phyloP scores from a whole-genome alignment of 2,797 vertebrate genomes.

The Coregonus ussuriensis region DNA sequence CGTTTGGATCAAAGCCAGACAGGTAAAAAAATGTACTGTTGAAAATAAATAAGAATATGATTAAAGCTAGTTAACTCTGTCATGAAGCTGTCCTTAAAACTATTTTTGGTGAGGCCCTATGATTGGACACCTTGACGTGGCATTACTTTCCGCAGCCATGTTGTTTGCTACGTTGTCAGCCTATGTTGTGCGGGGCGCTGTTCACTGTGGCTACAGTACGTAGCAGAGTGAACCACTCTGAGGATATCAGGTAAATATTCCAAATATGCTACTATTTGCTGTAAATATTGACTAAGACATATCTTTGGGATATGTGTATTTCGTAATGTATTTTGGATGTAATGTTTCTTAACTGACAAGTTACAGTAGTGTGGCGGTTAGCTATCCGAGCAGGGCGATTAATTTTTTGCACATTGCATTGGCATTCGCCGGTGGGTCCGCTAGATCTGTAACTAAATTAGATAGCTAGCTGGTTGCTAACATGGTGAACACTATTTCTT shows the following conservation, averaged over 20 bases:
- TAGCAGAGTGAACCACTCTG: neutral
- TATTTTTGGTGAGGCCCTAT: neutral
- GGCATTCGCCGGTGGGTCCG: neutral
- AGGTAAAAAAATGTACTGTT: too few species aligned
- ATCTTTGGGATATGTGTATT: neutral
- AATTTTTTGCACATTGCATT: neutral
- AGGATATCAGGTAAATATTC: constrained; percentile 13
- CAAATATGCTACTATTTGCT: neutral
- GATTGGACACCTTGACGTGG: constrained; percentile 46
- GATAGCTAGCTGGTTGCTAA: neutral
- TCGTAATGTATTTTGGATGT: neutral
- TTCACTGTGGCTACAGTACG: neutral
- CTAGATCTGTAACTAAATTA: neutral
- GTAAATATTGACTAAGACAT: neutral
- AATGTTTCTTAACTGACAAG: constrained; percentile 5
- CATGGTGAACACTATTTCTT: neutral
- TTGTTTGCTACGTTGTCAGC: constrained; percentile 15
- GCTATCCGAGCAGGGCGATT: neutral
- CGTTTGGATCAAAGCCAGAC: too few species aligned
- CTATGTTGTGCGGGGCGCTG: neutral
- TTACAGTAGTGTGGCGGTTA: neutral
- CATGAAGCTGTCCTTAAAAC: neutral
- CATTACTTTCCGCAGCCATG: constrained; percentile 48
- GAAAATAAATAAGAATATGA: neutral
- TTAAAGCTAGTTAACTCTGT: neutral